These are phyloP conservation scores for Tribolium castaneum DNA, from an alignment of 1,140 invertebrate species.

Conservation along the genomic window DNA sequence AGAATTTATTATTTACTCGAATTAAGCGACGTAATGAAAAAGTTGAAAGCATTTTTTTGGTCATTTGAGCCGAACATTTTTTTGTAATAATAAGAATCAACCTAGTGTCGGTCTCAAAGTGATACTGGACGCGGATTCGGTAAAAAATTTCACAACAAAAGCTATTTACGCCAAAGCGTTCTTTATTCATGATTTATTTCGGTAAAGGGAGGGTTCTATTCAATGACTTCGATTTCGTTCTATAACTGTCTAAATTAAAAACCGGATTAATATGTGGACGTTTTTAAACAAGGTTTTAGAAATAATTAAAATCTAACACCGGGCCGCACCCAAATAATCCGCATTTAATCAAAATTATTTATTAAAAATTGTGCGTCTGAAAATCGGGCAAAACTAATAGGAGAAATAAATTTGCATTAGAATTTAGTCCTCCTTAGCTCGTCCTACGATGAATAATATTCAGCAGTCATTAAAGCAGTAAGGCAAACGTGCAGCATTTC, in stretches of 20 bases:
- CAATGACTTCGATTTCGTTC: not conserved
- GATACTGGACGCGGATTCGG: not conserved
- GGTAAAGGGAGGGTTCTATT: not conserved
- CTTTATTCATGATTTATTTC: slow-evolving; percentile 15
- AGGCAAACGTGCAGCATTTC: slow-evolving; percentile 1
- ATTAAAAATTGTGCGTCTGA: not conserved
- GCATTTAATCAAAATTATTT: not conserved
- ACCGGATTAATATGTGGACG: not conserved
- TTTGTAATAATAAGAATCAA: not conserved
- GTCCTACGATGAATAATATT: not conserved
- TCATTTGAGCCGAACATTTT: not conserved
- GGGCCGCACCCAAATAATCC: not conserved
- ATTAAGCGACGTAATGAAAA: not conserved
- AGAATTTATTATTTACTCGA: not conserved
- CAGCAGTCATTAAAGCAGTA: not conserved
- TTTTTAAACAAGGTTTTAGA: not conserved
- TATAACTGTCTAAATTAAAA: slow-evolving; percentile 24
- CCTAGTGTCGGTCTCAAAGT: not conserved
- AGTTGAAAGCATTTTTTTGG: not conserved
- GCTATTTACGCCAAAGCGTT: slow-evolving; percentile 5
- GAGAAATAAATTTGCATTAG: slow-evolving; percentile 29
- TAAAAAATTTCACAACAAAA: slow-evolving; percentile 13
- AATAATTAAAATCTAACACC: not conserved
- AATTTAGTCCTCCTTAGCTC: not conserved
- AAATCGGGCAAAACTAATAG: not conserved